phyloP scores from a whole-genome alignment of 1,140 invertebrate genomes.

The Cephus cinctus region DNA sequence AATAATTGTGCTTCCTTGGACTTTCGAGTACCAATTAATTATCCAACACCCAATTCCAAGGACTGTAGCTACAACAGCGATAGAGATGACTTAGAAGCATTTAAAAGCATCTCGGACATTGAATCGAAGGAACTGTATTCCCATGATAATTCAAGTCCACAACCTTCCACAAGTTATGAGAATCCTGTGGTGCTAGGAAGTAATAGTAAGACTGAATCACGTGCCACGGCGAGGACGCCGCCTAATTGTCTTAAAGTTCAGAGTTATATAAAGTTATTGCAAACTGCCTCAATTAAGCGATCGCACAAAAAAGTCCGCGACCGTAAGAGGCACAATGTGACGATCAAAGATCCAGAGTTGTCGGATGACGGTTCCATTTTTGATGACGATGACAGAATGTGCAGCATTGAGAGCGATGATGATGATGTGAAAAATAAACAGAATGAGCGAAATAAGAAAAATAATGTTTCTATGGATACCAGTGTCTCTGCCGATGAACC shows the following conservation, averaged over 20 bases:
- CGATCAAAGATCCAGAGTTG: slow-evolving; percentile 23
- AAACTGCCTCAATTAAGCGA: slow-evolving; percentile 38
- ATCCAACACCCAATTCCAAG: too few relatives aligned
- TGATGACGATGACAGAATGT: slow-evolving; percentile 25
- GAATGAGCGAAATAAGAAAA: not conserved
- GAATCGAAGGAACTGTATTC: too few relatives aligned
- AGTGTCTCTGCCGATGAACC: not conserved
- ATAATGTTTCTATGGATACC: not conserved
- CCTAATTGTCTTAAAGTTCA: slow-evolving; percentile 33
- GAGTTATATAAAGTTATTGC: slow-evolving; percentile 28
- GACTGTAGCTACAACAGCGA: too few relatives aligned
- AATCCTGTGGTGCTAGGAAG: not conserved
- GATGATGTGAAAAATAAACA: not conserved
- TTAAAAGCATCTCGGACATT: too few relatives aligned
- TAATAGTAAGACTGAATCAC: not conserved
- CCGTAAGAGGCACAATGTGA: slow-evolving; percentile 18
- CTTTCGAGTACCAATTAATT: too few relatives aligned
- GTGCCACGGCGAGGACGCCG: not conserved
- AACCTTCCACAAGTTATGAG: slow-evolving; percentile 29
- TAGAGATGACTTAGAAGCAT: too few relatives aligned
- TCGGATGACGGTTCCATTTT: slow-evolving; percentile 49
- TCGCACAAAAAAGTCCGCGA: not conserved
- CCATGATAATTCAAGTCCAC: too few relatives aligned
- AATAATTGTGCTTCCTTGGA: too few relatives aligned
- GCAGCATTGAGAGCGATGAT: slow-evolving; percentile 4